Conservation (phyloP, 92 coral and sea anemone genomes). For the Zoanthus gigantus region DNA sequence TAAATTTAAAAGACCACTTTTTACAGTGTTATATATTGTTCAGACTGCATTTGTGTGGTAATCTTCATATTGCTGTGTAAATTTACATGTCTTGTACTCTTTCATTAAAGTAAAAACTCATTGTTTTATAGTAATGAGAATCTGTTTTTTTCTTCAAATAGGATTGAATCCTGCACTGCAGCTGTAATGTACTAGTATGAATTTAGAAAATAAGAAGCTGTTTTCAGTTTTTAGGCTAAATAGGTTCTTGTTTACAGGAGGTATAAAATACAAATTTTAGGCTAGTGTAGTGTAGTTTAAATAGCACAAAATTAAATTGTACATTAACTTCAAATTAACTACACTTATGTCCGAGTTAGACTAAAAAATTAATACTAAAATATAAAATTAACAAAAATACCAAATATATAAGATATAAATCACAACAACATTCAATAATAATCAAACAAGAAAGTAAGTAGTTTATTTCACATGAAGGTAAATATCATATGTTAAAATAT, state of each 20-base stretch:
- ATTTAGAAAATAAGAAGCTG: background rate
- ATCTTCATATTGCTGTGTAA: too few relatives aligned
- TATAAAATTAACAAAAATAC: background rate
- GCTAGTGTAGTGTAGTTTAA: background rate
- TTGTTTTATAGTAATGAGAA: background rate
- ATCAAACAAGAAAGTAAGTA: background rate
- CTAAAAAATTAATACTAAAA: background rate
- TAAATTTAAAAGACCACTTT: too few relatives aligned
- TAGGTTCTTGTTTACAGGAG: too few relatives aligned
- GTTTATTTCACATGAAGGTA: background rate
- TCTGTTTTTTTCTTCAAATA: background rate
- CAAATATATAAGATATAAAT: background rate
- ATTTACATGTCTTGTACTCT: too few relatives aligned
- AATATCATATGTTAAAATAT: conserved; percentile 2
- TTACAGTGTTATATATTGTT: too few relatives aligned
- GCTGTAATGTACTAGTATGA: background rate
- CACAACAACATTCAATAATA: background rate
- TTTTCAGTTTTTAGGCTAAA: too few relatives aligned
- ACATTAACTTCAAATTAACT: background rate
- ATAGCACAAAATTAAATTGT: background rate
- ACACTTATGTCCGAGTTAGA: conserved; percentile 1
- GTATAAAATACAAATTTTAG: too few relatives aligned
- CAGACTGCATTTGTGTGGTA: too few relatives aligned
- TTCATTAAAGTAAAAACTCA: background rate
- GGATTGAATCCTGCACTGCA: too few relatives aligned